Evolutionary conservation across 23 tunicate species (phyloP), one percentile per base, ranked within the genome.

Genomic region (Ciona savignyi): DNA sequence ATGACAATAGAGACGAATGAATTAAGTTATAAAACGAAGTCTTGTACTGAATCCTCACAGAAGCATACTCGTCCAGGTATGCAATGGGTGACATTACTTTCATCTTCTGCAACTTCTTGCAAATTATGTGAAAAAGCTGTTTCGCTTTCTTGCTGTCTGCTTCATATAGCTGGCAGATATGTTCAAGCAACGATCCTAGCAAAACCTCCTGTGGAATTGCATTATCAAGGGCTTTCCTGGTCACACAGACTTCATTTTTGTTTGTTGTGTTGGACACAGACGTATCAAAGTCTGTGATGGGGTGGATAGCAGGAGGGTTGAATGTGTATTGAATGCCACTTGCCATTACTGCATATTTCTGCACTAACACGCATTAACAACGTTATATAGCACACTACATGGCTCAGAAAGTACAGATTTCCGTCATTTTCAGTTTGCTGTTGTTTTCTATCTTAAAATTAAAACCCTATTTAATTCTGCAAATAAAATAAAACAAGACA

Each of bases 141-240:
- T 83, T 64, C 20, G 93, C 69, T 48, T 72, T 74, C 66, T 71
- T 77, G 25, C 60, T 25, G 49, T 84, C 84, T 20, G 60, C n/a
- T 78, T 81, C 90, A 73, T 80, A 84, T 66, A 91, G 34, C 23
- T 74, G 56, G 74, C 97, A 91, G 2, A 91, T 61, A 25, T 84
- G 91, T 65, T 91, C 97, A 20, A 91, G 71, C 1, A 91, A 56
- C 0, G 97, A 91, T 2, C 86, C 90, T 42, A 91, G 66, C 60
- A 91, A 35, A 0, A 85, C 70, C 28, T 79, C 77, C 62, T 81
- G 87, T 21, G 87, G 87, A 20, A 82, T 15, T 32, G 24, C 28
- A 63, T 63, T 20, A 25, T 63, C n/a, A n/a, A n/a, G n/a, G n/a
- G n/a, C n/a, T n/a, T n/a, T n/a, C n/a, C n/a, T n/a, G n/a, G n/a